phyloP scores from a whole-genome alignment of 2,113 vertebrate genomes.

The Hydrolagus affinis region DNA sequence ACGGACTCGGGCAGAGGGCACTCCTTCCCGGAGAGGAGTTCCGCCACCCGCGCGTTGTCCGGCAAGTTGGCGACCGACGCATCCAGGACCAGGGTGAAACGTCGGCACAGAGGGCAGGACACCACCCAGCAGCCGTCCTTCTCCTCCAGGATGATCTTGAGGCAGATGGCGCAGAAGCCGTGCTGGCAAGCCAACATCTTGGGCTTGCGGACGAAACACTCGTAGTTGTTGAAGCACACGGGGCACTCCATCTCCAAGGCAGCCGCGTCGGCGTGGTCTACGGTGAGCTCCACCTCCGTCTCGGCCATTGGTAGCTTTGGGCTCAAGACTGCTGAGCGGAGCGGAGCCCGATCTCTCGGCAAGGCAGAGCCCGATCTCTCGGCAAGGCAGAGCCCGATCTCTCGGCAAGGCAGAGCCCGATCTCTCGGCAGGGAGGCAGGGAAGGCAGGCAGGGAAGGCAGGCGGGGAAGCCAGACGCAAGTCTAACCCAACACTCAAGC shows the following conservation, averaged over 20 bases:
- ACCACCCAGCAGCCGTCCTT: constrained; percentile 2
- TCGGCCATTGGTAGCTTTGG: background rate
- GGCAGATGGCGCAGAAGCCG: constrained; percentile 14
- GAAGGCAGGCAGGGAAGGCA: too few species aligned
- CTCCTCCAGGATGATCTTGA: constrained; percentile 11
- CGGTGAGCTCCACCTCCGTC: background rate
- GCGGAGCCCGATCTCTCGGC: too few species aligned
- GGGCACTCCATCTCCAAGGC: background rate
- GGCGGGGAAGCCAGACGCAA: too few species aligned
- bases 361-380: too few species aligned
- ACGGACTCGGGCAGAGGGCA: background rate
- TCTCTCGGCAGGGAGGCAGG: too few species aligned
- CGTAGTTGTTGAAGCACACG: constrained; percentile 15
- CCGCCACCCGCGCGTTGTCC: background rate
- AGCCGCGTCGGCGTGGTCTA: background rate
- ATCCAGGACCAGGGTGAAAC: background rate
- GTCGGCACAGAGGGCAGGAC: background rate
- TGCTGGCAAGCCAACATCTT: constrained; percentile 4
- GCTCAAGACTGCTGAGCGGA: background rate
- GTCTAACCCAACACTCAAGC: too few species aligned
- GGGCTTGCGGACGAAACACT: constrained; percentile 9
- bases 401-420: too few species aligned
- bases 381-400: too few species aligned
- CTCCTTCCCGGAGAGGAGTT: background rate
- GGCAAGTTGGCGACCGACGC: background rate